Evolutionary conservation across 2,113 vertebrate genomes (phyloP).

Genomic region (Erpornis zantholeuca): DNA sequence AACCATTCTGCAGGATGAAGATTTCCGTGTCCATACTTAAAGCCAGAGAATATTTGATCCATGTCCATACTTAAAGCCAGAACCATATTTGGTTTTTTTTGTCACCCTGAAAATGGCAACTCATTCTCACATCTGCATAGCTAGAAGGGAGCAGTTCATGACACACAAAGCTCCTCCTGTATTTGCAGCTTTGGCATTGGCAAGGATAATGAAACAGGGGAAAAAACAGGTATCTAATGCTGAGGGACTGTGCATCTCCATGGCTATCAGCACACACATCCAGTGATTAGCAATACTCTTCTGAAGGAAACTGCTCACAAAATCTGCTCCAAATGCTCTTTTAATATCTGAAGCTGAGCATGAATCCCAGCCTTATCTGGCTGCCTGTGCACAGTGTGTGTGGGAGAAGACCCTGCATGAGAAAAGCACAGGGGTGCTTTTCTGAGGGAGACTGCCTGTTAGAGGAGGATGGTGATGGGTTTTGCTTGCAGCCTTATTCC

Average conservation of each 20-base stretch:
- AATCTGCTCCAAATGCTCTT: neutral
- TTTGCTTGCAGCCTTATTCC: neutral
- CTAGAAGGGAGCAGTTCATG: neutral
- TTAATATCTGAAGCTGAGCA: neutral
- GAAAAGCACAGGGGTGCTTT: neutral
- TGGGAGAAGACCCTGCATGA: rapidly evolving
- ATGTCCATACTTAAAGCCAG: neutral
- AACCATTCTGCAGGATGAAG: neutral
- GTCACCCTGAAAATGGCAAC: neutral
- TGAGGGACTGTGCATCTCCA: rapidly evolving
- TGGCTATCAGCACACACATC: neutral
- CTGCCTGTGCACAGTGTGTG: neutral
- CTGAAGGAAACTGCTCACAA: neutral
- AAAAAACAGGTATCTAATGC: rapidly evolving
- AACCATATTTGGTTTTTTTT: neutral
- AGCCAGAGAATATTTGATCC: neutral
- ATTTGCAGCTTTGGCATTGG: neutral
- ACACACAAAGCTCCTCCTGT: neutral
- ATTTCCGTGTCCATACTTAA: neutral
- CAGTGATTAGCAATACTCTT: neutral
- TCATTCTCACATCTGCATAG: neutral
- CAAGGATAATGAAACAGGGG: neutral
- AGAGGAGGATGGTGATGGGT: neutral
- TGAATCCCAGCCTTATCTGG: neutral
- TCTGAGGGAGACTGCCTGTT: neutral